Percentiles rank a stretch among this genome's conserved stretches.
phyloP scores from a whole-genome alignment of 2,113 vertebrate genomes.

The Clupea harengus region DNA sequence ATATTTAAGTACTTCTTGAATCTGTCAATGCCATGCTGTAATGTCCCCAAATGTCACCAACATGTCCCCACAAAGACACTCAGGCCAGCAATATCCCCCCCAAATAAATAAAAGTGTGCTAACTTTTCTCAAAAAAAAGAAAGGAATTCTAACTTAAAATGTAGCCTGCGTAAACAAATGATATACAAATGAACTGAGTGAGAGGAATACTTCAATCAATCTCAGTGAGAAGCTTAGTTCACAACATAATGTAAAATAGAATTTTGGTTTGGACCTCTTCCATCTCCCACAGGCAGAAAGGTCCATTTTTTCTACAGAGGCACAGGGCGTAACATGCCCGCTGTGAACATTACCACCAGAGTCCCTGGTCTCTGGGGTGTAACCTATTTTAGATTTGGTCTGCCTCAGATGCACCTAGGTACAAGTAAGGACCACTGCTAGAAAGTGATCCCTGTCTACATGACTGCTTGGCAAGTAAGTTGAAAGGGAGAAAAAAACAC shows the following conservation, averaged over 20 bases:
- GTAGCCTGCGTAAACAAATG: too few species aligned
- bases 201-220: neutral
- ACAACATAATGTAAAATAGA: neutral
- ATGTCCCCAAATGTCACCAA: neutral
- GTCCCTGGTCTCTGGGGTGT: conserved; percentile 4
- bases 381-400: neutral
- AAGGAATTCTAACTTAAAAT: too few species aligned
- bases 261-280: neutral
- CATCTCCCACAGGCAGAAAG: neutral
- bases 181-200: too few species aligned
- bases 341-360: neutral
- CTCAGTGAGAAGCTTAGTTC: neutral
- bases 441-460: neutral
- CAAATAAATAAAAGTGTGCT: neutral
- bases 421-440: neutral
- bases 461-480: neutral
- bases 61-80: neutral
- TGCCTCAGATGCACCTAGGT: neutral
- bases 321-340: neutral
- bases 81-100: neutral
- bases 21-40: neutral
- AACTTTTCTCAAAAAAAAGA: too few species aligned
- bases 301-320: neutral
- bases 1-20: neutral
- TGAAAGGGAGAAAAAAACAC: neutral